These are phyloP conservation scores for Sialis lutaria DNA, from an alignment of 2,888 invertebrate species.

Conservation along the genomic window DNA sequence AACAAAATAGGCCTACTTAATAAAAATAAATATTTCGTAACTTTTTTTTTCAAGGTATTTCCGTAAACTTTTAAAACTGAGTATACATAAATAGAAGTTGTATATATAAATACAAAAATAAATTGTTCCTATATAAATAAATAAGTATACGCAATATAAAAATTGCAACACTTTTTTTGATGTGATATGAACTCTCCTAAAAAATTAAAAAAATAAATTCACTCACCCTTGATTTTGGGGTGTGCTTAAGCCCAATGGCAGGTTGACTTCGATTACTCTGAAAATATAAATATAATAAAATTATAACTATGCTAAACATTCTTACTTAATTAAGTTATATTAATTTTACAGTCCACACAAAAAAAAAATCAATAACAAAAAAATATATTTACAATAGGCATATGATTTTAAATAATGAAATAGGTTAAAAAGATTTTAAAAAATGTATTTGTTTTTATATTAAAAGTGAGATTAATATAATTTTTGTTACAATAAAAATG, in stretches of 20 bases:
- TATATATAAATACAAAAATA: neutral
- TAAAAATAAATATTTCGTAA: no score
- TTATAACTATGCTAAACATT: no score
- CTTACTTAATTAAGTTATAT: no score
- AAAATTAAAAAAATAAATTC: neutral
- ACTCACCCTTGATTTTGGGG: conserved; percentile 49
- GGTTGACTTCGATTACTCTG: conserved; percentile 53
- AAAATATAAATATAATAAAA: conserved; percentile 17
- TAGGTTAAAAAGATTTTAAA: no score
- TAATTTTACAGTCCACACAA: neutral
- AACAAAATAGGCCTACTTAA: no score
- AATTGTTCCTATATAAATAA: neutral
- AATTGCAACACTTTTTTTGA: neutral
- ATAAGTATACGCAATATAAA: neutral
- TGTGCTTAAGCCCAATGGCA: conserved; percentile 46
- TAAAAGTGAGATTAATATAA: no score
- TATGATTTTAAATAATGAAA: no score
- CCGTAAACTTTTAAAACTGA: no score
- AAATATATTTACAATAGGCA: no score
- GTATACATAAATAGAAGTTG: neutral
- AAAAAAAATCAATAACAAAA: neutral
- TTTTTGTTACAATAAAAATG: no score
- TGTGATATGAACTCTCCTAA: neutral
- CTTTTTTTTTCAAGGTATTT: no score
- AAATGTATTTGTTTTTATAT: no score